A percentile compares a stretch with the other conserved stretches of the same genome.
Evolutionary conservation across 2,888 invertebrate genomes (phyloP).

Genomic region (Tachina fera): DNA sequence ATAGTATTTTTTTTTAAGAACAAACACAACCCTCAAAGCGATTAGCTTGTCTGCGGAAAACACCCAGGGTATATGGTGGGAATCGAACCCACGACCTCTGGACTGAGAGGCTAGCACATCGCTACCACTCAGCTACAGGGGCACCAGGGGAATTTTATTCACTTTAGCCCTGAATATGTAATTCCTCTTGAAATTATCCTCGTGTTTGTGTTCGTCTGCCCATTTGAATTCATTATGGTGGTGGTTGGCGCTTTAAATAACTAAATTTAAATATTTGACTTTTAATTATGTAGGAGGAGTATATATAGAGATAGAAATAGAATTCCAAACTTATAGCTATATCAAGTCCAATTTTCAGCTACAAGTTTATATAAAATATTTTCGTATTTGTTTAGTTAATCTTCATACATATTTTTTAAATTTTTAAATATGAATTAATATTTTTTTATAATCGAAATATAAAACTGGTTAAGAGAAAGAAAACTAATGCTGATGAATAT

Average conservation of each 20-base stretch:
- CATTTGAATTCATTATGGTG: slow-evolving; percentile 26
- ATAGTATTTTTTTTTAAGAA: no score
- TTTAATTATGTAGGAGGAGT: neutral
- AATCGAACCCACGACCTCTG: no score
- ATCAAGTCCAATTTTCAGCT: neutral
- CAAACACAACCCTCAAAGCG: no score
- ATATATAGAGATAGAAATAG: neutral
- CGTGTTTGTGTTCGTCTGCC: neutral
- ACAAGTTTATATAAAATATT: neutral
- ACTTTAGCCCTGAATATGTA: no score
- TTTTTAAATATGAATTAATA: neutral
- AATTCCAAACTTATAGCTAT: neutral
- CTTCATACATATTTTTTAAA: neutral
- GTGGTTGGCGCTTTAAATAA: slow-evolving; percentile 32
- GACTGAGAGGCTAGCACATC: no score
- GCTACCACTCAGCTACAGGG: no score
- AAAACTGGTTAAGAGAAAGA: slow-evolving; percentile 9
- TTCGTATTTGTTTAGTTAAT: neutral
- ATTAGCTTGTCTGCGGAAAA: no score
- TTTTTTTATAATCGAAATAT: neutral
- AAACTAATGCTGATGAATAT: neutral
- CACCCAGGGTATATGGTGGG: no score
- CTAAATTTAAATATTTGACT: slow-evolving; percentile 37
- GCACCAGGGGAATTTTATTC: no score
- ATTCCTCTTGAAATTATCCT: neutral